Base-by-base conservation (phyloP, 2,888 invertebrate genomes). In the Lithophane ornitopus region DNA sequence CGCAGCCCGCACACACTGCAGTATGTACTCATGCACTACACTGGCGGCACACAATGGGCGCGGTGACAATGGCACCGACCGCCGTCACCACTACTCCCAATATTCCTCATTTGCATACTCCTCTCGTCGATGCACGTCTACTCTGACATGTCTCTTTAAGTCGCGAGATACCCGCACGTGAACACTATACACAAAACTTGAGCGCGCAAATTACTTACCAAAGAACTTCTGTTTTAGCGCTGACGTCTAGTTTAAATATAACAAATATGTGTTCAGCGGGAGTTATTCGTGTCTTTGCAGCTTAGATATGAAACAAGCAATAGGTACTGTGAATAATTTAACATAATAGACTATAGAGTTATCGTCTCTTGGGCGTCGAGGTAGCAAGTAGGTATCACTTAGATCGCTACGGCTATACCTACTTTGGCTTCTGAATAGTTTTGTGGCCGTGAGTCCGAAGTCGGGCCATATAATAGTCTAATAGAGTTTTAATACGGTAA, bases 101-200 rank as follows among this genome's bases (percentile, higher is more conserved):
- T 95, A 94, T 92, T 92, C 91, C 92, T 94, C 93, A 95, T 96
- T 95, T 95, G 92, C 95, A 96, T 96, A 93, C 91, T 90, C 90
- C 90, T 90, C 90, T 90, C 80, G 89, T 88, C 89, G 85, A 90
- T 90, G 87, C 91, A 89, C 77, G 69, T 85, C 87, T 85, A 90
- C 88, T 86, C 89, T 85, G 90, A 90, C 91, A 91, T 89, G 90
- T 87, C 91, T 90, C 92, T 91, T 91, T 91, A 89, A 90, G 86
- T 77, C 80, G 84, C 80, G 79, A 86, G 78, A 86, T 87, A 85
- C 74, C 72, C 59, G 70, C 74, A 81, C 86, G 76, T 80, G 69
- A 82, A 76, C 77, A 73, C 81, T 85, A 66, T 39, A 69, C 67
- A 78, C 78, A 74, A 63, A 79, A 80, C 72, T 85, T 78, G 76